Evolutionary conservation across 2,888 invertebrate species (phyloP).

Genomic region (Oscheius sp.): DNA sequence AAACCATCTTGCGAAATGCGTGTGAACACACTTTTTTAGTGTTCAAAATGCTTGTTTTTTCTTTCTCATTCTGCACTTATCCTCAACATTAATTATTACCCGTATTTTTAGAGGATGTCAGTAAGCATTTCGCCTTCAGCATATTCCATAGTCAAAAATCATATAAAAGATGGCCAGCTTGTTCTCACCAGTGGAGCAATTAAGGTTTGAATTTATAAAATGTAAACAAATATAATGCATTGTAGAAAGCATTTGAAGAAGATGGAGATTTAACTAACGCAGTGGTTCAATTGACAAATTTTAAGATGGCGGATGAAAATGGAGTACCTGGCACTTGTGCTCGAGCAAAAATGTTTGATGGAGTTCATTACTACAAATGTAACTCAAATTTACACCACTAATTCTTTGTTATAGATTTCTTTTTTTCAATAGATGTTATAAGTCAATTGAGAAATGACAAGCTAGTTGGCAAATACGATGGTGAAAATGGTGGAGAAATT

Average conservation of each 20-base stretch:
- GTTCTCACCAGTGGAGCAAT: slow-evolving; percentile 7
- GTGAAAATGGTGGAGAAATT: slow-evolving; percentile 13
- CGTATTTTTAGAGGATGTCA: not conserved
- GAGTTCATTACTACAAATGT: slow-evolving; percentile 38
- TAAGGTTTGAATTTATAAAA: not conserved
- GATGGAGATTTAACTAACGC: not conserved
- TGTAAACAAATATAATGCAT: not conserved
- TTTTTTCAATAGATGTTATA: slow-evolving; percentile 3
- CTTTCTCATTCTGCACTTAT: not conserved
- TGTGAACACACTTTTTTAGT: not conserved
- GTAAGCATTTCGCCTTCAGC: not conserved
- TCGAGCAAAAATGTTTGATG: slow-evolving; percentile 41
- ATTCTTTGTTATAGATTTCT: slow-evolving; percentile 7
- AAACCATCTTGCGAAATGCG: not conserved
- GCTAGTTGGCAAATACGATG: slow-evolving; percentile 15
- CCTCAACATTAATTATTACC: not conserved
- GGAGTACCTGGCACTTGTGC: slow-evolving; percentile 23
- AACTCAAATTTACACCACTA: not conserved
- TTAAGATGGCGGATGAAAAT: slow-evolving; percentile 20
- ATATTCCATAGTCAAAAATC: not conserved
- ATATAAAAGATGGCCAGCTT: not conserved
- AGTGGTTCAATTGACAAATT: slow-evolving; percentile 13
- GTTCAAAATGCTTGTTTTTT: not conserved
- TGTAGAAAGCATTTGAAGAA: slow-evolving; percentile 3
- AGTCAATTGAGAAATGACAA: slow-evolving; percentile 4